Percentiles rank a stretch among this genome's conserved stretches.
Evolutionary conservation across 2,888 invertebrate genomes (phyloP).

Genomic region (Lithophane leautieri): DNA sequence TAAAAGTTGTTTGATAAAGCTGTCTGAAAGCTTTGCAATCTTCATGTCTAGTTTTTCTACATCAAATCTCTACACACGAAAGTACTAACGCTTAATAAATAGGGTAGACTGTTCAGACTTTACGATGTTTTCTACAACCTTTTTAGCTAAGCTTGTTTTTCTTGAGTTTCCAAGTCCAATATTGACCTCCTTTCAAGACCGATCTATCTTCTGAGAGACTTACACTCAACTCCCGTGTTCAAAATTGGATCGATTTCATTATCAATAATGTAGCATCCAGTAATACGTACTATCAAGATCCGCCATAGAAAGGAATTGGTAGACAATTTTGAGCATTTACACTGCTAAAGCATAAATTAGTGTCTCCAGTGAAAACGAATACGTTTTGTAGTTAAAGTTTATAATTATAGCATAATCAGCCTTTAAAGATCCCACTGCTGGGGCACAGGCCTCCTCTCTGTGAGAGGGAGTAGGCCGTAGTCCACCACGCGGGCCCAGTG

Average conservation of each 20-base stretch:
- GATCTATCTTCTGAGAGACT: constrained; percentile 22
- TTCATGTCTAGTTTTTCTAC: background rate
- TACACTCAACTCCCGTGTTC: background rate
- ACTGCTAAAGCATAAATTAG: background rate
- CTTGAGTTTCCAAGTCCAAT: constrained; percentile 3
- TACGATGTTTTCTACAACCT: constrained; percentile 8
- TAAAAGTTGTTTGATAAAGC: constrained; percentile 9
- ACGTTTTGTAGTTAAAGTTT: too few species aligned
- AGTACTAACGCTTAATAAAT: constrained; percentile 15
- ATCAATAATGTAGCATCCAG: constrained; percentile 14
- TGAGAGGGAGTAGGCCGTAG: too few species aligned
- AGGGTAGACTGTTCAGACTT: background rate
- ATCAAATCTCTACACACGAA: constrained; percentile 4
- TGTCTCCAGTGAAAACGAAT: background rate
- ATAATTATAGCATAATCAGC: too few species aligned
- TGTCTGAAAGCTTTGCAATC: constrained; percentile 9
- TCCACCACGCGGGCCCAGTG: too few species aligned
- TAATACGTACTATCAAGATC: constrained; percentile 6
- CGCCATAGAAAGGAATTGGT: background rate
- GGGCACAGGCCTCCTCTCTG: too few species aligned
- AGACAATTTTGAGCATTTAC: background rate
- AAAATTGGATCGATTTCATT: constrained; percentile 6
- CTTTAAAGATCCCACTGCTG: too few species aligned
- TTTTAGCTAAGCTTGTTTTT: constrained; percentile 10
- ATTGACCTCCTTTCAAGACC: constrained; percentile 16